These are phyloP conservation scores for Adelphocoris suturalis DNA, from an alignment of 2,888 invertebrate genomes.

Conservation along the genomic window DNA sequence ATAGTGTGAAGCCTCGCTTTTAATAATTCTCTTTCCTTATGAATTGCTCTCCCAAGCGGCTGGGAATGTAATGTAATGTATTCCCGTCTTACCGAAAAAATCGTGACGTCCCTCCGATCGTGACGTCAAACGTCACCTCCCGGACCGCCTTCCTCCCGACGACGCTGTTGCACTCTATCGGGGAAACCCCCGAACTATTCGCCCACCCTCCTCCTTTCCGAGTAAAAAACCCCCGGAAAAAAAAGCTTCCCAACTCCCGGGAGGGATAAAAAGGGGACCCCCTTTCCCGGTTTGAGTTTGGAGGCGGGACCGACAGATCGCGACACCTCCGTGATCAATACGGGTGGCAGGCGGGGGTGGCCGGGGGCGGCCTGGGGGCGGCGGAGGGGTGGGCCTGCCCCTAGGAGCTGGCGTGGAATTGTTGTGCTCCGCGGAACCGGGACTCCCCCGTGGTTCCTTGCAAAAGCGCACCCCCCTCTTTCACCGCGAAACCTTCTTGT, in stretches of 20 bases:
- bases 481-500: background rate
- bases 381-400: background rate
- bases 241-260: background rate
- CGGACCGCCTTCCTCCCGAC: background rate
- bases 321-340: conserved; percentile 34
- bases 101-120: background rate
- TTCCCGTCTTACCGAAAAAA: background rate
- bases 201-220: background rate
- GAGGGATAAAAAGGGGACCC: background rate
- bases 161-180: background rate
- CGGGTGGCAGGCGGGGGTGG: background rate
- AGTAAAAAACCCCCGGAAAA: background rate
- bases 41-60: too few species aligned
- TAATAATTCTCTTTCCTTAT: too few species aligned
- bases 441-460: conserved; percentile 47
- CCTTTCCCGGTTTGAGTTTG: background rate
- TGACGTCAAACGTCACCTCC: background rate
- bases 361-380: background rate
- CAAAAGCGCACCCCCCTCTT: background rate
- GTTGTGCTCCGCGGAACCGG: conserved; percentile 65
- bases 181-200: background rate
- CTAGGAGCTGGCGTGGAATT: conserved; percentile 65
- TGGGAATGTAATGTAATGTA: too few species aligned
- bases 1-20: too few species aligned
- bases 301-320: background rate